Conservation (phyloP, 2,113 vertebrate species). For the Oryzias woworae region DNA sequence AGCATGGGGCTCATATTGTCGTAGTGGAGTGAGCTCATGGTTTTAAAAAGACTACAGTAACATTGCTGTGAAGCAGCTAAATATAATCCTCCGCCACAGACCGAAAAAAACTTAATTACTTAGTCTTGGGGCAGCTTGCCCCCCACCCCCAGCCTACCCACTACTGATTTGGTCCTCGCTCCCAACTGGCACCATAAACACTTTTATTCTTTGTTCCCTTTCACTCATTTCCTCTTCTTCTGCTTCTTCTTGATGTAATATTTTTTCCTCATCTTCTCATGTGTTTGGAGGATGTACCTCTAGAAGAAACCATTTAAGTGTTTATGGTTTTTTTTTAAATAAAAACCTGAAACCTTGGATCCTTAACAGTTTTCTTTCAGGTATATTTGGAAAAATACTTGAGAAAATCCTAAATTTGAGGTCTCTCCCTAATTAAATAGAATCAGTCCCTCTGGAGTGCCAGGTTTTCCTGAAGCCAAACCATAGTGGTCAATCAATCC, state of each 20-base stretch:
- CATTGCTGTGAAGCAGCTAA: slow-evolving; percentile 74
- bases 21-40: slow-evolving; percentile 79
- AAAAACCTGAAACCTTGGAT: slow-evolving; percentile 52
- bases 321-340: slow-evolving; percentile 47
- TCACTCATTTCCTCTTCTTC: slow-evolving; percentile 18
- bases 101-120: slow-evolving; percentile 75
- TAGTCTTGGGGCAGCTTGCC: slow-evolving; percentile 55
- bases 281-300: slow-evolving; percentile 41
- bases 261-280: slow-evolving; percentile 52
- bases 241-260: slow-evolving; percentile 42
- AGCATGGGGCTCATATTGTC: slow-evolving; percentile 75
- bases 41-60: slow-evolving; percentile 79
- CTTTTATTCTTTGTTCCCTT: slow-evolving; percentile 32
- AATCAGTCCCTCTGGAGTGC: slow-evolving; percentile 63
- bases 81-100: slow-evolving; percentile 80
- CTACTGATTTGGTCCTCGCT: slow-evolving; percentile 71
- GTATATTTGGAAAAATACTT: slow-evolving; percentile 69
- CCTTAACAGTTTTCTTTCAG: slow-evolving; percentile 36
- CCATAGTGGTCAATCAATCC: slow-evolving; percentile 33
- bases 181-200: slow-evolving; percentile 54
- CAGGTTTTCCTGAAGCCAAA: slow-evolving; percentile 59
- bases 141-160: slow-evolving; percentile 51
- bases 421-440: slow-evolving; percentile 66
- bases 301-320: slow-evolving; percentile 56
- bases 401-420: slow-evolving; percentile 72